Evolutionary conservation across 2,888 invertebrate species (phyloP), one percentile per base, ranked within the genome.

Genomic region (Orchestes rusci): DNA sequence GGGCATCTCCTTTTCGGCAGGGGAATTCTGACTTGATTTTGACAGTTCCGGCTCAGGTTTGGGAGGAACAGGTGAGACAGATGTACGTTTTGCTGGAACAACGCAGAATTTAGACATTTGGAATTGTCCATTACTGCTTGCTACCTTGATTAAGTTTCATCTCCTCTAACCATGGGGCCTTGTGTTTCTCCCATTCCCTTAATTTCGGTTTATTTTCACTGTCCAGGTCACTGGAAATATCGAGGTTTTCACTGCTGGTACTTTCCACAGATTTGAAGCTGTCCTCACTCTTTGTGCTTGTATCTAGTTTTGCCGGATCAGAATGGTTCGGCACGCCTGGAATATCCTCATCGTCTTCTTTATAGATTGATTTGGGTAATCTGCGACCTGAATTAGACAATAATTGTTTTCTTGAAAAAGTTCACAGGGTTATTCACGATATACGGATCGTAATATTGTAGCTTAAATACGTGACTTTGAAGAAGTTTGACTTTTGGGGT

Each of bases 101-200:
- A 28, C 16, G 13, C 8, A 2, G n/a, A n/a, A n/a, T n/a, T n/a
- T n/a, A n/a, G n/a, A n/a, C n/a, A n/a, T n/a, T n/a, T n/a, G n/a
- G 7, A 23, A 23, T 23, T 23, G 23, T n/a, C n/a, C n/a, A n/a
- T n/a, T n/a, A n/a, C n/a, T n/a, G n/a, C n/a, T n/a, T n/a, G n/a
- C 20, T 43, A 47, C 48, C 51, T 65, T 88, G 87, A 59, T 82
- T 85, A 52, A 84, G 73, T 61, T 86, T 86, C 53, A 88, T 74
- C 62, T 88, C 87, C 53, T 77, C 82, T 75, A 88, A 81, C 86
- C 86, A 88, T 0, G 87, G 86, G 34, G 81, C 82, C 59, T 75
- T 77, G 56, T 80, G 79, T 59, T 80, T 82, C 65, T 80, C 81
- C 80, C 81, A 82, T 57, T 81, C 81, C 10, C 82, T 73, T 1